Base-by-base conservation (phyloP, 2,113 vertebrate genomes). In the Alligator mississippiensis region DNA sequence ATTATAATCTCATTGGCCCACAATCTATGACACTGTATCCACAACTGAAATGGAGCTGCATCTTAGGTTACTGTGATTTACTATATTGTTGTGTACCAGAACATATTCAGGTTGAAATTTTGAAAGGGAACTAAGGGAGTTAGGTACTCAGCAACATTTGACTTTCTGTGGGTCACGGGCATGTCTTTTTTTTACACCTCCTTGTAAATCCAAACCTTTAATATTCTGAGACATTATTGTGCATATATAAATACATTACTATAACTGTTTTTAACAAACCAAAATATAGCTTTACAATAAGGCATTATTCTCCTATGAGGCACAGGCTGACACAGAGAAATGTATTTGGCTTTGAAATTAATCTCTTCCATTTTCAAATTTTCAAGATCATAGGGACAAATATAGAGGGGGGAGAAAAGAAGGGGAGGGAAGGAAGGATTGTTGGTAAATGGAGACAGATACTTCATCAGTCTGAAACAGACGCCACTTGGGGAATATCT, bases 201-300 rank as follows among this genome's bases (percentile, higher is more conserved):
- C 84, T 76, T 85, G 78, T 90, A 92, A 95, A 93, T 93, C 80
- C 94, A 90, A 93, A 30, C n/a, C 61, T 90, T 92, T 94, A 93
- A 92, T 77, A 70, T 55, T 54, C 28, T 27, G 87, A 24, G 83
- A 63, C 89, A 88, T 80, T 91, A 88, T n/a, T 61, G 89, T 72
- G 85, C 21, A 54, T n/a, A 59, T 47, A 95, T 25, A 81, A 79
- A 91, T 95, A 88, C 94, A 90, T 77, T 86, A 3, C 55, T 75
- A 4, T 3, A 30, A 58, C 38, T 91, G 79, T 77, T 78, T 85
- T 87, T 85, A 92, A 91, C 72, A 87, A 94, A 91, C 11, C 0
- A 15, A 81, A 90, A 75, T 75, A 89, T 92, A 96, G 5, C 34
- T 82, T 4, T 59, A 64, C 78, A 74, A 30, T 7, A 81, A 22